Evolutionary conservation across 2,888 invertebrate species (phyloP), one percentile per base, ranked within the genome.

Genomic region (Diadromus collaris): DNA sequence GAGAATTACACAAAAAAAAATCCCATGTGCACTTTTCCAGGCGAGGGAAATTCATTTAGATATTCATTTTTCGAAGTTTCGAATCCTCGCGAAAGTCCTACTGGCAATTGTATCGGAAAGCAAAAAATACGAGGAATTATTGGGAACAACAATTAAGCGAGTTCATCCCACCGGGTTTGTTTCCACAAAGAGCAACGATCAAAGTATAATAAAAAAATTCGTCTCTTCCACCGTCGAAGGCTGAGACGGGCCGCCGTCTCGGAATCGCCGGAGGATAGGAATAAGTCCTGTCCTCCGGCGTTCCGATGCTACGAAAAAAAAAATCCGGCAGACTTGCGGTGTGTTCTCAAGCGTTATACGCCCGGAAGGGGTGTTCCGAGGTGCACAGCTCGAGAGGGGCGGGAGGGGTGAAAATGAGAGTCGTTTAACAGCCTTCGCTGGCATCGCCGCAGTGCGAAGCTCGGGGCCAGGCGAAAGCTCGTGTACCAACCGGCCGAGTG

Each of bases 281-380:
- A n/a, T 73, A 64, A 64, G 68, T 58, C 68, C 41, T 58, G 21
- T 51, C 63, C 63, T 56, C 29, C 64, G 51, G 67, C 61, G 24
- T n/a, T 10, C 16, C 24, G 29, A 29, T 6, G 7, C 10, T 1
- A 7, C 21, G 9, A 19, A 48, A 41, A 27, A 44, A 46, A 19
- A 73, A 73, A 27, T 9, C 32, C 27, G 54, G 67, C 61, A 71
- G 48, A 48, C 32, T 48, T 13, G 48, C 6, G 64, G 13, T 16
- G 64, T 48, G 13, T 65, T 65, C n/a, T 2, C 19, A 9, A 19
- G 65, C 48, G 46, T 32, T 16, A 51, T 21, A 24, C 21, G 32
- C 19, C 46, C 65, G 48, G 64, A 64, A 64, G 64, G 41, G 34
- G 16, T 38, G 24, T 61, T 61, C 24, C 41, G 38, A 21, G 13